Evolutionary conservation across 2,888 invertebrate species (phyloP), one percentile per base, ranked within the genome.

Genomic region (Onchidella celtica): DNA sequence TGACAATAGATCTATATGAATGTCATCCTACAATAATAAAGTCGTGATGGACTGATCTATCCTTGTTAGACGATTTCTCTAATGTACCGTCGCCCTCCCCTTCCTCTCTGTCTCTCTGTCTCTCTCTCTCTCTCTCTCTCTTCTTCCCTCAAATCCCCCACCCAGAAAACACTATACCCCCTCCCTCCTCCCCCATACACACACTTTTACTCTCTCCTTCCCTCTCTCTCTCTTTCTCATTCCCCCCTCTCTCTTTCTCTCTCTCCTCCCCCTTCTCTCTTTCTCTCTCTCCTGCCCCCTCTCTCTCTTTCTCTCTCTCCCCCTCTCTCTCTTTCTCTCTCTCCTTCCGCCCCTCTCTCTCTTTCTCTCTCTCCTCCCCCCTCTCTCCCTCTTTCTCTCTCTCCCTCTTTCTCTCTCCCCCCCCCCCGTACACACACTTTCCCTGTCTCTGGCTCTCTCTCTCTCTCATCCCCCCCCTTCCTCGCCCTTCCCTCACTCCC

Each of bases 221-320:
- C 32, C 69, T 36, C 69, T 36, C 69, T 36, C 69, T 69, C 69
- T 36, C 69, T 69, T 36, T 69, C 69, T 69, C 34, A 21, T 38
- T 69, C 34, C 21, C 69, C 34, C 32, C 69, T 69, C 34, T 36
- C 69, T 69, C 69, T 38, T 38, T 38, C 69, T 38, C 21, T 38
- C 38, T 17, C 24, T 17, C 38, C 4, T 47, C 17, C 47, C 47
- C 6, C 17, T 47, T 47, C 47, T 47, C 47, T 47, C 47, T 47
- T 17, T 47, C 47, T 47, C 6, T 47, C 17, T 47, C 47, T 47
- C 17, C 17, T 17, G 6, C 47, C 47, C 6, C 17, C 17, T 47
- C 47, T 47, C 47, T 47, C 47, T 47, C 47, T 47, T 47, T 17
- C 47, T 47, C 17, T 47, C 47, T 47, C 47, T 47, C 47, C 9